phyloP scores from a whole-genome alignment of 1,140 invertebrate genomes.

The Neodiprion virginianus region DNA sequence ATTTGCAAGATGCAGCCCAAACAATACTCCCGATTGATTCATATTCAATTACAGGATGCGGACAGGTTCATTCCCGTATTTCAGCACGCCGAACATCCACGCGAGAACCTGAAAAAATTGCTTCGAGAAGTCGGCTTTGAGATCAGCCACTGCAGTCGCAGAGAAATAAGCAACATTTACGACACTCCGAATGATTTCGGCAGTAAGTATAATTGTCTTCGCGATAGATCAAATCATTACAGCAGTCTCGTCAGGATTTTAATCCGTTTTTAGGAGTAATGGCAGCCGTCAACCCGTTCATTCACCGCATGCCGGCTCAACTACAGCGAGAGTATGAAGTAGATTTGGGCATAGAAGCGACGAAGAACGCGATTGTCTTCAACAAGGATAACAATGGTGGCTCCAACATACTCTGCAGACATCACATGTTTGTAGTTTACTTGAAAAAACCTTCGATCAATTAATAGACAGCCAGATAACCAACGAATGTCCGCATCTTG shows the following conservation, averaged over 20 bases:
- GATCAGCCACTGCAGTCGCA: constrained; percentile 68
- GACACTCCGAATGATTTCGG: constrained; percentile 59
- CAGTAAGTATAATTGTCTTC: no score
- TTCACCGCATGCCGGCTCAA: constrained; percentile 68
- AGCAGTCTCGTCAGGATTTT: no score
- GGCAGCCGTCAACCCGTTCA: constrained; percentile 78
- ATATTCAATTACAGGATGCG: no score
- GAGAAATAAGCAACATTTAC: constrained; percentile 70
- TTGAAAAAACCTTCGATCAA: constrained; percentile 45
- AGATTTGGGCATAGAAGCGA: constrained; percentile 53
- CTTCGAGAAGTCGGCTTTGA: constrained; percentile 61
- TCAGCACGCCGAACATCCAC: constrained; percentile 57
- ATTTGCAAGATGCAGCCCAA: no score
- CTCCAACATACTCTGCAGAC: constrained; percentile 48
- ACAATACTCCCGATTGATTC: no score
- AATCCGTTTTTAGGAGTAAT: constrained; percentile 67
- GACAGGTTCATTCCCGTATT: constrained; percentile 71
- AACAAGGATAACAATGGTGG: constrained; percentile 41
- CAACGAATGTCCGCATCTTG: no score
- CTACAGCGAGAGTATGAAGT: constrained; percentile 67
- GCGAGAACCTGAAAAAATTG: constrained; percentile 58
- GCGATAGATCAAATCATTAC: no score
- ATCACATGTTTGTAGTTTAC: constrained; percentile 51
- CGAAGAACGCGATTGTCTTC: constrained; percentile 38
- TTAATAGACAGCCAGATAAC: neutral